phyloP scores from a whole-genome alignment of 2,113 vertebrate species.

The Bagarius yarrelli region DNA sequence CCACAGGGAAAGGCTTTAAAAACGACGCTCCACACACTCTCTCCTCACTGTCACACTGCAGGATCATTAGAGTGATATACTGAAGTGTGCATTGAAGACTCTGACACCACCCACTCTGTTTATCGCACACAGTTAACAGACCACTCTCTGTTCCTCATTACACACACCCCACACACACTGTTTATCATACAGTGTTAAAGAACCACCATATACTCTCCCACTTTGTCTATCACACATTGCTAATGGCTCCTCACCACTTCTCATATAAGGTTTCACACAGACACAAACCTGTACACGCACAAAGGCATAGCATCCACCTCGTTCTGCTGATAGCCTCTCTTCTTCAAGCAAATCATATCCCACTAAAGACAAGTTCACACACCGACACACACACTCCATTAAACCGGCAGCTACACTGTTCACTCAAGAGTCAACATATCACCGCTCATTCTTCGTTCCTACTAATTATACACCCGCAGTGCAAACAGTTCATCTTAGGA shows the following conservation, averaged over 20 bases:
- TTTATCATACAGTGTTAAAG: constrained; percentile 1
- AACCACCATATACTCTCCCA: neutral
- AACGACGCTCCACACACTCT: neutral
- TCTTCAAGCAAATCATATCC: neutral
- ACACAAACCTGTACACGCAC: constrained; percentile 20
- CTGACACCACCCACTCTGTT: constrained; percentile 34
- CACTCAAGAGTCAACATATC: neutral
- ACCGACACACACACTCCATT: constrained; percentile 3
- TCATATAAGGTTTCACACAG: neutral
- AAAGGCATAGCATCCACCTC: constrained; percentile 1
- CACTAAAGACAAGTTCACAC: neutral
- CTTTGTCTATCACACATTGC: constrained; percentile 7
- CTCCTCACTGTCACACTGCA: constrained; percentile 24
- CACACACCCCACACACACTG: neutral
- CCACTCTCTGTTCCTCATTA: neutral
- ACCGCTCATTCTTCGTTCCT: neutral
- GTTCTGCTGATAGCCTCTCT: neutral
- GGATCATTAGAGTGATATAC: constrained; percentile 33
- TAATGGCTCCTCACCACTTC: neutral
- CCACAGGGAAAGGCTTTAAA: neutral
- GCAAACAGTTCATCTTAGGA: neutral
- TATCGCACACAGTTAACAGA: constrained; percentile 16
- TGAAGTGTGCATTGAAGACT: constrained; percentile 19
- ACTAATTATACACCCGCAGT: neutral
- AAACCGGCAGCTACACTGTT: constrained; percentile 3